A percentile compares a stretch with the other conserved stretches of the same genome.
Conservation (phyloP, 2,797 vertebrate genomes). For the Cryptoprocta ferox region DNA sequence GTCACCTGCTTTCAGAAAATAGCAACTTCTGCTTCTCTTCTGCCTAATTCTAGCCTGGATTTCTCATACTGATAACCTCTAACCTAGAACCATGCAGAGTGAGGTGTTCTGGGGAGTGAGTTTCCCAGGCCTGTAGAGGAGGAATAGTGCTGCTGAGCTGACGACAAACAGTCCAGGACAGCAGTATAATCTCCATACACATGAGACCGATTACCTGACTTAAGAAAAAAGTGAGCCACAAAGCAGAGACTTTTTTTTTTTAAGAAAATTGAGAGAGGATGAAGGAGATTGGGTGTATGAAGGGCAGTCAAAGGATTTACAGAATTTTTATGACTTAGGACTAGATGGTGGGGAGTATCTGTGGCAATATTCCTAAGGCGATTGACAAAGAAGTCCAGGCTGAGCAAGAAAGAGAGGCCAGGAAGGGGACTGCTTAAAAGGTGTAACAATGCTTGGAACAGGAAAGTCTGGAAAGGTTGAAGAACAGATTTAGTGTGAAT, state of each 20-base stretch:
- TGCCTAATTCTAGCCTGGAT: background rate
- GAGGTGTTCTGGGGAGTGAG: background rate
- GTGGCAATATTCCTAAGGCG: background rate
- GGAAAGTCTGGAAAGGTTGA: background rate
- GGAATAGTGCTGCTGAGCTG: background rate
- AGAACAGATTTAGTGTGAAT: background rate
- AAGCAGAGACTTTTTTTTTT: background rate
- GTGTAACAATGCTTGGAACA: background rate
- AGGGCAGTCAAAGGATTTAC: background rate
- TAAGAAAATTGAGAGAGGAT: background rate
- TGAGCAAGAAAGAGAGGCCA: background rate
- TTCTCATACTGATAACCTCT: background rate
- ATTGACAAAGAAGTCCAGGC: background rate
- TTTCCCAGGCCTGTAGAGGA: background rate
- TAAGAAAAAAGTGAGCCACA: background rate
- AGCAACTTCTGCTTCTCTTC: background rate
- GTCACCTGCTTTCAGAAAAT: background rate
- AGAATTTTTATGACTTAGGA: background rate
- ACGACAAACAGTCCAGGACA: background rate
- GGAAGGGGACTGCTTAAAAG: background rate
- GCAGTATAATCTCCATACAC: background rate
- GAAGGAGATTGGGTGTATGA: background rate
- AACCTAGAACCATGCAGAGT: background rate
- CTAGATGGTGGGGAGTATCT: background rate
- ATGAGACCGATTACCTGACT: background rate